Evolutionary conservation across 1,140 invertebrate genomes (phyloP).

Genomic region (Drosophila mojavensis): DNA sequence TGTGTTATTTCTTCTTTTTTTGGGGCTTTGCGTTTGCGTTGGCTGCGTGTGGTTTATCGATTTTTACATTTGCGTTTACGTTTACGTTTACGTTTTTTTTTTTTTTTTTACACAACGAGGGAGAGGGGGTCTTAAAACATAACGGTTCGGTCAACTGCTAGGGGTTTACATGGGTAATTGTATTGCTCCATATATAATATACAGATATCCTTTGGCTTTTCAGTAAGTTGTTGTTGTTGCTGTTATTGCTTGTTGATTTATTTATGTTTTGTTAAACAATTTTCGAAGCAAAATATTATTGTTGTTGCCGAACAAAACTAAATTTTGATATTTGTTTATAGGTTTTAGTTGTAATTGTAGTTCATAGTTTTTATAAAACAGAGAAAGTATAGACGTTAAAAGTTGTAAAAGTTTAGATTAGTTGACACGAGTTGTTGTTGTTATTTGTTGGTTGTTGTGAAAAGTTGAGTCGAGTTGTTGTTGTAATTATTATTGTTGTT

Average conservation of each 20-base stretch:
- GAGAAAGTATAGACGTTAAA: slow-evolving; percentile 54
- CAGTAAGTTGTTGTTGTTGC: slow-evolving; percentile 7
- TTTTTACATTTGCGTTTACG: slow-evolving; percentile 81
- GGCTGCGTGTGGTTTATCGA: slow-evolving; percentile 81
- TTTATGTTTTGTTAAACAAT: slow-evolving; percentile 47
- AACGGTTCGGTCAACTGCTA: slow-evolving; percentile 43
- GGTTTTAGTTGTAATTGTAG: slow-evolving; percentile 45
- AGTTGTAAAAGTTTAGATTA: slow-evolving; percentile 73
- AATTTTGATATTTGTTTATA: slow-evolving; percentile 43
- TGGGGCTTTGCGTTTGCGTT: slow-evolving; percentile 60
- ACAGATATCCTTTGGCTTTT: slow-evolving; percentile 20
- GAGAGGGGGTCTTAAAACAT: slow-evolving; percentile 65
- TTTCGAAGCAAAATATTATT: slow-evolving; percentile 59
- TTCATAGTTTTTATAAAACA: slow-evolving; percentile 32
- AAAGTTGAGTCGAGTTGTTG: slow-evolving; percentile 60
- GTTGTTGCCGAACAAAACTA: slow-evolving; percentile 55
- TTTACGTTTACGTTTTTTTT: slow-evolving; percentile 78
- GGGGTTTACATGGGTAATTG: slow-evolving; percentile 41
- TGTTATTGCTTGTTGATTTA: slow-evolving; percentile 21
- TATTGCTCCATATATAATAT: slow-evolving; percentile 47
- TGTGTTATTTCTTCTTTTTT: slow-evolving; percentile 22
- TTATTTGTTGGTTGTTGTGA: slow-evolving; percentile 18
- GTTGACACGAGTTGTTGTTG: slow-evolving; percentile 71
- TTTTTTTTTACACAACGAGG: slow-evolving; percentile 69
- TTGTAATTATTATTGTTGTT: slow-evolving; percentile 76